A percentile compares a stretch with the other conserved stretches of the same genome.
Conservation (phyloP, 2,113 vertebrate genomes). For the Stigmatopora argus region DNA sequence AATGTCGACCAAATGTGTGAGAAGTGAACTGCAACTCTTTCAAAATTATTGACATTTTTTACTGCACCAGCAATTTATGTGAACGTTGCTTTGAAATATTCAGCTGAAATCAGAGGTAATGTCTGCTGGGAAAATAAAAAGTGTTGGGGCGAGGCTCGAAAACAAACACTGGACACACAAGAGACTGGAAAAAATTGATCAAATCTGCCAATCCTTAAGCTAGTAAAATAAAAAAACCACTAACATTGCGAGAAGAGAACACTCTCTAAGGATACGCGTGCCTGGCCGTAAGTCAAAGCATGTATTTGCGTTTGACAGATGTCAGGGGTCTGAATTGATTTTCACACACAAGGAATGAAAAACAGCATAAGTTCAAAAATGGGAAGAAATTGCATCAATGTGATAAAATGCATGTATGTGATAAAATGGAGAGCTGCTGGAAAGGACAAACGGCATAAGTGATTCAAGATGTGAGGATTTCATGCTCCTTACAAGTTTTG, state of each 20-base stretch:
- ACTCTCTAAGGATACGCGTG: background rate
- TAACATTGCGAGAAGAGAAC: background rate
- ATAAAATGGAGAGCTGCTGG: background rate
- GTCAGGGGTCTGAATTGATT: conserved; percentile 17
- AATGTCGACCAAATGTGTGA: background rate
- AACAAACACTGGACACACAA: background rate
- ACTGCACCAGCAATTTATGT: background rate
- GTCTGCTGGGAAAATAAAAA: background rate
- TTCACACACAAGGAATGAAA: conserved; percentile 17
- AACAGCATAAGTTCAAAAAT: conserved; percentile 1
- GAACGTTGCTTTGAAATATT: background rate
- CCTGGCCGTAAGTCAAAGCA: conserved; percentile 5
- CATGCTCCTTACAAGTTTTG: background rate
- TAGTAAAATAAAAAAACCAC: background rate
- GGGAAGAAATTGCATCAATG: background rate
- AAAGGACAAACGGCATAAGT: background rate
- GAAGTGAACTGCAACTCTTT: background rate
- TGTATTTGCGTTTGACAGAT: conserved; percentile 19
- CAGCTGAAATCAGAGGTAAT: background rate
- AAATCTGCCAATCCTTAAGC: background rate
- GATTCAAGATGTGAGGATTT: background rate
- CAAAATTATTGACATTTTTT: background rate
- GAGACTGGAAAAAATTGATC: background rate
- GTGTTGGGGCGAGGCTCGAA: background rate
- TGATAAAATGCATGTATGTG: background rate